Evolutionary conservation across 2,113 vertebrate species (phyloP).

Genomic region (Xiphias gladius): DNA sequence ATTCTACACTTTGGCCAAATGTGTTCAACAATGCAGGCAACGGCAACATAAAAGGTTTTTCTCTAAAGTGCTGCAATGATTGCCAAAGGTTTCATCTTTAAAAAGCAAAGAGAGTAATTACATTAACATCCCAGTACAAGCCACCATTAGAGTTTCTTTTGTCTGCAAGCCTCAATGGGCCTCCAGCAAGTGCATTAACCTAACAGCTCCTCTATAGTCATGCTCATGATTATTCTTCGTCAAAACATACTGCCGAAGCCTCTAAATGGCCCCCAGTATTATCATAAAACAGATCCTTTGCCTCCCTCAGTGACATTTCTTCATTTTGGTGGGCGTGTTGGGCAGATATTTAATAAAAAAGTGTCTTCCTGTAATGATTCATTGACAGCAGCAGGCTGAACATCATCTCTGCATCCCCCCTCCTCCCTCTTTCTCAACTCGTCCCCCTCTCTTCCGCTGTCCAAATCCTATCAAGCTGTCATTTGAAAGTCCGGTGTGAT

Average conservation of each 20-base stretch:
- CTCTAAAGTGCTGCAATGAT: slow-evolving; percentile 12
- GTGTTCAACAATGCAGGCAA: background rate
- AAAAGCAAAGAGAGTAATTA: slow-evolving; percentile 57
- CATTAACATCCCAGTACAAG: slow-evolving; percentile 52
- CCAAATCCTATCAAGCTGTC: slow-evolving; percentile 81
- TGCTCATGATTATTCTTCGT: slow-evolving; percentile 24
- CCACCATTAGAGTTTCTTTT: slow-evolving; percentile 59
- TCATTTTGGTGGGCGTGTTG: slow-evolving; percentile 25
- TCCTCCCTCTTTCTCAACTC: slow-evolving; percentile 7
- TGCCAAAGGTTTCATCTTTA: slow-evolving; percentile 30
- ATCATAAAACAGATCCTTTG: slow-evolving; percentile 27
- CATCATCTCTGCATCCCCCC: slow-evolving; percentile 24
- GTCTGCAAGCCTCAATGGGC: slow-evolving; percentile 34
- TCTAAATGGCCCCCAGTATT: slow-evolving; percentile 21
- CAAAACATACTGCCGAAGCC: slow-evolving; percentile 43
- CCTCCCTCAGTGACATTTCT: slow-evolving; percentile 42
- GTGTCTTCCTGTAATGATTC: slow-evolving; percentile 56
- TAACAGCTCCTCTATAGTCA: slow-evolving; percentile 36
- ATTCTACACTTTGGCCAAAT: slow-evolving; percentile 20
- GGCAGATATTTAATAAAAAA: slow-evolving; percentile 56
- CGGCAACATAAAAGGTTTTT: slow-evolving; percentile 6
- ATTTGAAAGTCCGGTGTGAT: slow-evolving; percentile 77
- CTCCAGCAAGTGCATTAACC: slow-evolving; percentile 63
- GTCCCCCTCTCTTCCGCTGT: slow-evolving; percentile 40
- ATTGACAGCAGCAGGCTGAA: slow-evolving; percentile 55